Percentiles rank a stretch among this genome's conserved stretches.
Evolutionary conservation across 2,888 invertebrate species (phyloP).

Genomic region (Oscheius sp.): DNA sequence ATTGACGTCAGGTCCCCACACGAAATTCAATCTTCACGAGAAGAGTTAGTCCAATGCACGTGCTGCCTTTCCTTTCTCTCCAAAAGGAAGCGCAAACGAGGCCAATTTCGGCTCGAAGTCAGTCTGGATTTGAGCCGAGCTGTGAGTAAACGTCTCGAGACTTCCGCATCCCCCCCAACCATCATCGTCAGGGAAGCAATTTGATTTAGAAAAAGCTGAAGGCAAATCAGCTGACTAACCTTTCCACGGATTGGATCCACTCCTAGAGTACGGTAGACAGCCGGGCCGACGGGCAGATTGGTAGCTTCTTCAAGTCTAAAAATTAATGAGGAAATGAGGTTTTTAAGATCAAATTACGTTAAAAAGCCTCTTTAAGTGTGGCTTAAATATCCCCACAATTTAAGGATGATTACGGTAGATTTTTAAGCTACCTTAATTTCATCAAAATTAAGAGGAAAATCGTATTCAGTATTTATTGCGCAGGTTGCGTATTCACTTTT

Average conservation of each 20-base stretch:
- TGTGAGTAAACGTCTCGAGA: background rate
- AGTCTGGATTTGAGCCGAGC: background rate
- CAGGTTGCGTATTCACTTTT: no score
- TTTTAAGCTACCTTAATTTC: no score
- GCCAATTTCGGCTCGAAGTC: conserved; percentile 6
- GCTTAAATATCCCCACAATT: no score
- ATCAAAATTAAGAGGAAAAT: no score
- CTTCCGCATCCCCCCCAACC: background rate
- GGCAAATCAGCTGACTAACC: conserved; percentile 29
- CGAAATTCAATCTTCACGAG: conserved; percentile 26
- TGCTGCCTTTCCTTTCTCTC: no score
- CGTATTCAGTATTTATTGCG: no score
- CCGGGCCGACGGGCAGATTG: conserved; percentile 69
- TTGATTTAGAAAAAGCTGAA: background rate
- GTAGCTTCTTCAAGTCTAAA: conserved; percentile 70
- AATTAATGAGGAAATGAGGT: no score
- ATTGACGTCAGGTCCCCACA: conserved; percentile 21
- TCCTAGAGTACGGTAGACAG: conserved; percentile 71
- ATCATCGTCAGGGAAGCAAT: background rate
- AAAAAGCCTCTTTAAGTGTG: no score
- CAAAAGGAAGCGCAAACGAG: conserved; percentile 24
- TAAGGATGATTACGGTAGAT: no score
- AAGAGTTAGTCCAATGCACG: no score
- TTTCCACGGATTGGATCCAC: conserved; percentile 69
- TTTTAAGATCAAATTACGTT: no score